phyloP scores from a whole-genome alignment of 2,797 vertebrate genomes.

The Coendou prehensilis region DNA sequence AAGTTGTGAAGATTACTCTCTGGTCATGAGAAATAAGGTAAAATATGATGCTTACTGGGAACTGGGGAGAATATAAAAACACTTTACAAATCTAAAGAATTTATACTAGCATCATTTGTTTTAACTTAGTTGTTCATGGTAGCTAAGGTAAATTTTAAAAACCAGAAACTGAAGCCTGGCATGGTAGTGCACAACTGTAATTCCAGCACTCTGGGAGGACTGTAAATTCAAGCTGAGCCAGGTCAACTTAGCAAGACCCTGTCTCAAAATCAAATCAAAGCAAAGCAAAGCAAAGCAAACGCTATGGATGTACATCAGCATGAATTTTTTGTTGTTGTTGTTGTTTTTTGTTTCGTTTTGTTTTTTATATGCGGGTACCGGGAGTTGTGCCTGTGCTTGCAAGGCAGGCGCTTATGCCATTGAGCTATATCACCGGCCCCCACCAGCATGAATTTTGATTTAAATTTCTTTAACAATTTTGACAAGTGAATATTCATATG shows the following conservation, averaged over 20 bases:
- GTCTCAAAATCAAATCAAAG: too few relatives aligned
- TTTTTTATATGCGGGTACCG: too few relatives aligned
- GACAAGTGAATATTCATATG: conserved; percentile 31
- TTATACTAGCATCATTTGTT: conserved; percentile 7
- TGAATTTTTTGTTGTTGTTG: background rate
- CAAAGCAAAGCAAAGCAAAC: conserved; percentile 40
- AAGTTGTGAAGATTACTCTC: background rate
- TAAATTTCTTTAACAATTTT: conserved; percentile 52
- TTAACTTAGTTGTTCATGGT: conserved; percentile 10
- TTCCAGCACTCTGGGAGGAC: background rate
- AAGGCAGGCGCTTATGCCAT: too few relatives aligned
- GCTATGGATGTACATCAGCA: background rate
- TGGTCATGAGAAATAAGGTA: background rate
- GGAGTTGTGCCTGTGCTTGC: too few relatives aligned
- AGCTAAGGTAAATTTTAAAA: conserved; percentile 43
- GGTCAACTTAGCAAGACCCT: background rate
- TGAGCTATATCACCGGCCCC: too few relatives aligned
- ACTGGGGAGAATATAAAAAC: background rate
- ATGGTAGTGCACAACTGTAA: background rate
- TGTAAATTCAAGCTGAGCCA: background rate
- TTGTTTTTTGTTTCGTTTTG: too few relatives aligned
- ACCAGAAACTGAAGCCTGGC: background rate
- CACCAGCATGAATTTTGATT: conserved; percentile 14
- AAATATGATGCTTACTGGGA: background rate
- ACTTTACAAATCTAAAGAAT: conserved; percentile 7